Conservation (phyloP, 2,888 invertebrate species). For the Philaethria dido region DNA sequence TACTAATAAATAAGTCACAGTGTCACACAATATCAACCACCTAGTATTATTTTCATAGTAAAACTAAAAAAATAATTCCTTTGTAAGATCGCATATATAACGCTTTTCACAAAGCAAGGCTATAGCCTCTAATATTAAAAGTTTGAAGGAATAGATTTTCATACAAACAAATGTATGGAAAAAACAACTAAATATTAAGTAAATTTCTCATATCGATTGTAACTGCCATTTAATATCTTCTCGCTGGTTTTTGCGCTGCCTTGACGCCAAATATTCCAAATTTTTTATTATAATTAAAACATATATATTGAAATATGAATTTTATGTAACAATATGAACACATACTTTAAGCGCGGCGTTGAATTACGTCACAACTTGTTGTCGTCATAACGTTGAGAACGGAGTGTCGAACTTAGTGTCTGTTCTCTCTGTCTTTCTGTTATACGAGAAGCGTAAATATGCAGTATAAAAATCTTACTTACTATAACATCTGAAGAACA, state of each 20-base stretch:
- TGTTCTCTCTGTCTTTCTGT: no score
- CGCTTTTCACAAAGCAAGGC: conserved; percentile 14
- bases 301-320: conserved; percentile 38
- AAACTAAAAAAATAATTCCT: background rate
- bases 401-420: no score
- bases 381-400: no score
- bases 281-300: conserved; percentile 5
- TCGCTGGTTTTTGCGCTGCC: conserved; percentile 39
- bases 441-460: no score
- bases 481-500: no score
- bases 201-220: conserved; percentile 49
- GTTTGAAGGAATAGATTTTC: background rate
- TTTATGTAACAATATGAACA: no score
- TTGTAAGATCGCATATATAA: background rate
- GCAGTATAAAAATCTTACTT: no score
- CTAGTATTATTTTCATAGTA: background rate
- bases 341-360: no score
- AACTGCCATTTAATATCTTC: conserved; percentile 49
- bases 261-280: conserved; percentile 24
- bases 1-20: background rate
- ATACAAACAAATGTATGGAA: conserved; percentile 3
- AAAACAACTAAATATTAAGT: conserved; percentile 19
- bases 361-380: no score
- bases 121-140: background rate
- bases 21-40: background rate